These are phyloP conservation scores for Chelonus insularis DNA, from an alignment of 1,140 invertebrate species.

Conservation along the genomic window DNA sequence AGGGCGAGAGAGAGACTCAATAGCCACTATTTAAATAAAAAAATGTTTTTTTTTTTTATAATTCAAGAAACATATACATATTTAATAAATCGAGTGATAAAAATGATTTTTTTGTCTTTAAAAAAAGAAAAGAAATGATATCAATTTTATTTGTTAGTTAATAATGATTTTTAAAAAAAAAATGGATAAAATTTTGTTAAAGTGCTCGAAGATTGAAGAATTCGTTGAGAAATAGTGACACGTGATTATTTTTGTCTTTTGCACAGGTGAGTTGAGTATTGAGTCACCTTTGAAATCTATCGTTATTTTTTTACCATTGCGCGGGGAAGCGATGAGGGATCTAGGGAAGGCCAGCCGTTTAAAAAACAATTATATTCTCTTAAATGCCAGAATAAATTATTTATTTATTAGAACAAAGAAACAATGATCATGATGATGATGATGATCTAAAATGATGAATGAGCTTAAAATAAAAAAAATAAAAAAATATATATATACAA, in stretches of 20 bases:
- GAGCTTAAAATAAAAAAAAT: background rate
- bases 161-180: too few species aligned
- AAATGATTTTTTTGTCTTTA: constrained; percentile 32
- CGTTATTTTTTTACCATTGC: constrained; percentile 53
- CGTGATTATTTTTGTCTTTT: constrained; percentile 57
- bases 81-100: constrained; percentile 26
- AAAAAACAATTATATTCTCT: constrained; percentile 30
- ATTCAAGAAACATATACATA: constrained; percentile 12
- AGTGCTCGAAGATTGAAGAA: constrained; percentile 56
- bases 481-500: constrained; percentile 3
- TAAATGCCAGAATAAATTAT: constrained; percentile 23
- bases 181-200: constrained; percentile 35
- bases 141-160: constrained; percentile 30
- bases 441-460: background rate
- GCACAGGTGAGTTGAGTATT: constrained; percentile 62
- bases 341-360: constrained; percentile 59
- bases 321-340: constrained; percentile 60
- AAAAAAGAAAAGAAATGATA: constrained; percentile 23
- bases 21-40: constrained; percentile 8
- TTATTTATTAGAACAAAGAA: background rate
- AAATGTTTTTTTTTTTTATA: constrained; percentile 4
- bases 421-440: background rate
- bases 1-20: constrained; percentile 24
- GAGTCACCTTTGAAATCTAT: constrained; percentile 55
- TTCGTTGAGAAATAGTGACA: constrained; percentile 53